A percentile compares a stretch with the other conserved stretches of the same genome.
These are phyloP conservation scores for Suillia variegata DNA, from an alignment of 2,888 invertebrate genomes.

Conservation along the genomic window DNA sequence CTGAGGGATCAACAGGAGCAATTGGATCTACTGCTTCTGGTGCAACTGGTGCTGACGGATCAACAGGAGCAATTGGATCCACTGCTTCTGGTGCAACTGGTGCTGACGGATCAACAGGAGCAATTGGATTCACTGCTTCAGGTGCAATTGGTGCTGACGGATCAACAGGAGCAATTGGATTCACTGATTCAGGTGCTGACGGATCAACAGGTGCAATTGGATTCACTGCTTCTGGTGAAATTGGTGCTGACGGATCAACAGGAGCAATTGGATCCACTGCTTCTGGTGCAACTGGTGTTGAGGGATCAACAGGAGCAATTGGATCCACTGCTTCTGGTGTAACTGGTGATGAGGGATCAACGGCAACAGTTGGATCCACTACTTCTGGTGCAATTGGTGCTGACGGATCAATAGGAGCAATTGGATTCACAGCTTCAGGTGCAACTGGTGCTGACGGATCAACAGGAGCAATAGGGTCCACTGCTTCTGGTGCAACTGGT, in stretches of 20 bases:
- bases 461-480: too few relatives aligned
- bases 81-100: slow-evolving; percentile 9
- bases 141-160: too few relatives aligned
- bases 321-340: slow-evolving; percentile 20
- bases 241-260: slow-evolving; percentile 15
- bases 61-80: slow-evolving; percentile 14
- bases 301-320: slow-evolving; percentile 15
- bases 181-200: slow-evolving; percentile 12
- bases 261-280: background rate
- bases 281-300: slow-evolving; percentile 20
- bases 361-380: slow-evolving; percentile 2
- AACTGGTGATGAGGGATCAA: background rate
- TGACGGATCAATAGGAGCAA: too few relatives aligned
- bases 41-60: slow-evolving; percentile 18
- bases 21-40: slow-evolving; percentile 21
- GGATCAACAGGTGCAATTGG: slow-evolving; percentile 21
- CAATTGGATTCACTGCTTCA: slow-evolving; percentile 5
- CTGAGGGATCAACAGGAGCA: slow-evolving; percentile 21
- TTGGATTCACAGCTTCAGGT: too few relatives aligned
- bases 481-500: too few relatives aligned
- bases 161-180: slow-evolving; percentile 16
- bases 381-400: too few relatives aligned
- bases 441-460: too few relatives aligned
- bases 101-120: slow-evolving; percentile 11
- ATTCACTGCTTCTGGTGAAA: background rate